Conservation (phyloP, 2,797 vertebrate genomes). For the Carapus acus region DNA sequence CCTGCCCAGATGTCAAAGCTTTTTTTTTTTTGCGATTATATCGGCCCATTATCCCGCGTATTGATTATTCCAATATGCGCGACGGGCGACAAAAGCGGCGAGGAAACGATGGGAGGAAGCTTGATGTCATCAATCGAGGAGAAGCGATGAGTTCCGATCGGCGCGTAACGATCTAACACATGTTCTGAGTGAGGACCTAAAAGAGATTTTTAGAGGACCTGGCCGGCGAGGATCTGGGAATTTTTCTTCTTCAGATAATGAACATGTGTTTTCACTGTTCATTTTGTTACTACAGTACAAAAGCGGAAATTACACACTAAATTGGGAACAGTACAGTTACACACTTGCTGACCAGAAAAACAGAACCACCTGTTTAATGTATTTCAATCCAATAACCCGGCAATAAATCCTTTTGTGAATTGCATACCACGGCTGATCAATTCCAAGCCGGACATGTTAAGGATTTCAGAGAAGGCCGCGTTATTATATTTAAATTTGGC, state of each 20-base stretch:
- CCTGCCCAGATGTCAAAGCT: background rate
- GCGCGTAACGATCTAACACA: too few relatives aligned
- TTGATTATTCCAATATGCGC: too few relatives aligned
- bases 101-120: too few relatives aligned
- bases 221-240: background rate
- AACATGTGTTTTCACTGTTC: constrained; percentile 1
- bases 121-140: too few relatives aligned
- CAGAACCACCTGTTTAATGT: background rate
- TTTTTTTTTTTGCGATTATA: background rate
- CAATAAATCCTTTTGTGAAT: background rate
- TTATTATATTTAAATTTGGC: too few relatives aligned
- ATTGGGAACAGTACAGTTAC: constrained; percentile 1
- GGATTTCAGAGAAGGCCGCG: too few relatives aligned
- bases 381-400: background rate
- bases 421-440: background rate
- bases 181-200: too few relatives aligned
- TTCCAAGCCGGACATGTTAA: too few relatives aligned
- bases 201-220: too few relatives aligned
- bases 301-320: background rate
- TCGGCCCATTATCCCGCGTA: too few relatives aligned
- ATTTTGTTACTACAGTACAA: background rate
- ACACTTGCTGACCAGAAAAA: constrained; percentile 1
- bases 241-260: background rate
- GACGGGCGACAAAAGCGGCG: too few relatives aligned
- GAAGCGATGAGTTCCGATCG: too few relatives aligned